phyloP scores from a whole-genome alignment of 2,888 invertebrate genomes.

The Drosophila mimetica region DNA sequence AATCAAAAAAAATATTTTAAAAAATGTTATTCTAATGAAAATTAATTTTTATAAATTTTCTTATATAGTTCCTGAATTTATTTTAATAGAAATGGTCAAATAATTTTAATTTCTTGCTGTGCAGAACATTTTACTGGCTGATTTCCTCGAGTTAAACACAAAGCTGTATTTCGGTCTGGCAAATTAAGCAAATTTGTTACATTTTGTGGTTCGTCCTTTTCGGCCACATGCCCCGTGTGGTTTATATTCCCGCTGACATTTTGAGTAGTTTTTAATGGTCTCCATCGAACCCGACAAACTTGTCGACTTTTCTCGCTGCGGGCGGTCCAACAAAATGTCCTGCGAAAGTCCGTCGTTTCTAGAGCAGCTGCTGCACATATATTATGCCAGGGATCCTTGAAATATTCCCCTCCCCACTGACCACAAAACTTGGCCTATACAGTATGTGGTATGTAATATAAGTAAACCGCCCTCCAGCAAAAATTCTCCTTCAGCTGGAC shows the following conservation, averaged over 20 bases:
- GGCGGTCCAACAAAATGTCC: constrained; percentile 42
- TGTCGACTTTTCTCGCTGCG: constrained; percentile 53
- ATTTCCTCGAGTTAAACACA: not conserved
- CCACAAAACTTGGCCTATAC: constrained; percentile 42
- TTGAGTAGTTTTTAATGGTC: constrained; percentile 77
- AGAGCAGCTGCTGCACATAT: constrained; percentile 38
- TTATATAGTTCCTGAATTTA: not conserved
- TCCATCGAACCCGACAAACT: constrained; percentile 58
- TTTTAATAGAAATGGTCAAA: not conserved
- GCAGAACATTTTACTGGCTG: not conserved
- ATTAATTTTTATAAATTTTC: too few relatives aligned
- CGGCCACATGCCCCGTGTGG: constrained; percentile 29
- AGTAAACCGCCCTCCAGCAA: not conserved
- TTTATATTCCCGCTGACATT: constrained; percentile 66
- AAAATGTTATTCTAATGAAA: too few relatives aligned
- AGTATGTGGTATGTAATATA: too few relatives aligned
- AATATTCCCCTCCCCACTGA: constrained; percentile 45
- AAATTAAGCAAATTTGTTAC: constrained; percentile 65
- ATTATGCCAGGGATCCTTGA: constrained; percentile 42
- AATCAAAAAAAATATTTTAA: too few relatives aligned
- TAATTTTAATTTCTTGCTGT: not conserved
- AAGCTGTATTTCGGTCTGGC: constrained; percentile 13
- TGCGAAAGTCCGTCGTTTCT: constrained; percentile 31
- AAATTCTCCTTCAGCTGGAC: not conserved
- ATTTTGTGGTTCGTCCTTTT: constrained; percentile 38